Conservation (phyloP, 2,113 vertebrate species). For the Gymnocephalus cernua region DNA sequence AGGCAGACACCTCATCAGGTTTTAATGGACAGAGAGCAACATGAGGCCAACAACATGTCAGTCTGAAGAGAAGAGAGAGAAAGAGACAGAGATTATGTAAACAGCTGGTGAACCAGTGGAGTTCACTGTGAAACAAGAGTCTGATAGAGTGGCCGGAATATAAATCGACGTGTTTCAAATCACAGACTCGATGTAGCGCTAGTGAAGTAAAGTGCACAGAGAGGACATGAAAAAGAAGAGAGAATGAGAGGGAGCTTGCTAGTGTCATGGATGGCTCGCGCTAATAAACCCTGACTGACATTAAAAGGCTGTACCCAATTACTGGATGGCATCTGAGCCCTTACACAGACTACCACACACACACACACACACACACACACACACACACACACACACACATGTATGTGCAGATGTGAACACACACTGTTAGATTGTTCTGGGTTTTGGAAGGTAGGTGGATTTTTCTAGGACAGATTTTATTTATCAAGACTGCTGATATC, state of each 20-base stretch:
- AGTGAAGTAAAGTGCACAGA: conserved; percentile 38
- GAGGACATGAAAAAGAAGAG: conserved; percentile 26
- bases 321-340: conserved; percentile 50
- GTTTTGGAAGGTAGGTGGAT: neutral
- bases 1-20: conserved; percentile 48
- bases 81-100: conserved; percentile 44
- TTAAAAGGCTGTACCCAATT: conserved; percentile 68
- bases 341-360: conserved; percentile 17
- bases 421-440: neutral
- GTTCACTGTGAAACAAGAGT: conserved; percentile 5
- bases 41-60: conserved; percentile 45
- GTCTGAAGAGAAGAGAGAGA: conserved; percentile 34
- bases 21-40: conserved; percentile 35
- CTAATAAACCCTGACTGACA: conserved; percentile 70
- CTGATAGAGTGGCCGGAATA: neutral
- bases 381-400: neutral
- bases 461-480: neutral
- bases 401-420: neutral
- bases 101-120: conserved; percentile 16
- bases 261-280: conserved; percentile 47
- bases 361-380: conserved; percentile 1
- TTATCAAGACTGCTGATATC: neutral
- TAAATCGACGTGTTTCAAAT: conserved; percentile 41
- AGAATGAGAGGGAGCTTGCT: conserved; percentile 36
- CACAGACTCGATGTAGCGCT: neutral